Evolutionary conservation across 2,888 invertebrate genomes (phyloP), one percentile per base, ranked within the genome.

Genomic region (Andrena trimmerana): DNA sequence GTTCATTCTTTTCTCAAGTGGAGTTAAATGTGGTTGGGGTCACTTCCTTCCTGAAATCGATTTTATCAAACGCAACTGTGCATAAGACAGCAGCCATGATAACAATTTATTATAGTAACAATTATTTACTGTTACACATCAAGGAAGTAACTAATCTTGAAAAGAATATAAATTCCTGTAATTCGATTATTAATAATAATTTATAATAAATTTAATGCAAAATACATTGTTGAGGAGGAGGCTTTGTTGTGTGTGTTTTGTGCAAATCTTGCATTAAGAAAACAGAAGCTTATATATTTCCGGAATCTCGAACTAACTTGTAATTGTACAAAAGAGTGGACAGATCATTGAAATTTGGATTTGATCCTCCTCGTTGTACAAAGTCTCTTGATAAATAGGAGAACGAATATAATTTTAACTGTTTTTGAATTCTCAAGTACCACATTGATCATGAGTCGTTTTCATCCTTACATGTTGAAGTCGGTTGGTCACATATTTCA

Each of bases 1-100:
- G 83, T 84, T 82, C 84, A 84, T 81, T 81, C 81, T 76, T 84
- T 83, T 80, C 83, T 83, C 77, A 72, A 83, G 81, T 83, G 81
- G 86, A 81, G 81, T 86, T 85, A 89, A 88, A 90, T 87, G 89
- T 80, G 87, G 70, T 70, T 50, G 85, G 71, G 88, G 81, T 84
- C 86, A 77, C 71, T 84, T 65, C 67, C 74, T 78, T 69, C 79
- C 62, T 68, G 52, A 73, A 85, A 76, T 81, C 86, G 83, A 86
- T 84, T 88, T 85, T 83, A 81, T 85, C 86, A 88, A 66, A 77
- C 70, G 73, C 63, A 48, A 50, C 72, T 75, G 70, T 76, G 66
- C 65, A 62, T 76, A 50, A 78, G 60, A 20, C 67, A 62, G 71
- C 62, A 20, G 48, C 57, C 48, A 27, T 29, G 54, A 7, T 63